Evolutionary conservation across 2,797 vertebrate genomes (phyloP).

Genomic region (Borostomias antarcticus): DNA sequence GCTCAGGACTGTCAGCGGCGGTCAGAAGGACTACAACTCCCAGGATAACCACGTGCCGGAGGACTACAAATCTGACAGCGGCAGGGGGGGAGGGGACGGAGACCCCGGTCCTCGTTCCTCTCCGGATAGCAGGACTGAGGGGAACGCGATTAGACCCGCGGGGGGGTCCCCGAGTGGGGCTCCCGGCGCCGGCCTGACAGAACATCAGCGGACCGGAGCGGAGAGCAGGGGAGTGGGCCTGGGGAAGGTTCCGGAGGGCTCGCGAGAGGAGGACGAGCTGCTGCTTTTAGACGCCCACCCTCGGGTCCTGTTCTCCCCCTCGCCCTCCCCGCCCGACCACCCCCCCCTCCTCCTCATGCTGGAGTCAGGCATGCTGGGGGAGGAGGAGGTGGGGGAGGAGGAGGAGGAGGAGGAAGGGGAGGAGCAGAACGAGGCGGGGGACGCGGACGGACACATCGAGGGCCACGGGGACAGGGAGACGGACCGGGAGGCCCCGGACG

Average conservation of each 20-base stretch:
- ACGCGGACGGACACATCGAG: slow-evolving; percentile 51
- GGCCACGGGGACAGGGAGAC: slow-evolving; percentile 64
- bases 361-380: slow-evolving; percentile 67
- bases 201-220: too few relatives aligned
- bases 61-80: slow-evolving; percentile 49
- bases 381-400: slow-evolving; percentile 35
- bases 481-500: slow-evolving; percentile 46
- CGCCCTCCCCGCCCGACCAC: slow-evolving; percentile 67
- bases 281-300: slow-evolving; percentile 77
- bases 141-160: slow-evolving; percentile 6
- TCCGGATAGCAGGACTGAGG: background rate
- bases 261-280: slow-evolving; percentile 64
- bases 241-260: slow-evolving; percentile 32
- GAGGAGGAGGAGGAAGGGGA: slow-evolving; percentile 38
- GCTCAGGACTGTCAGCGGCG: slow-evolving; percentile 35
- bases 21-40: slow-evolving; percentile 31
- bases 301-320: slow-evolving; percentile 76
- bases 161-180: slow-evolving; percentile 21
- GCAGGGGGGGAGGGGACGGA: slow-evolving; percentile 28
- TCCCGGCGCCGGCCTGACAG: too few relatives aligned
- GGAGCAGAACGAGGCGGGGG: slow-evolving; percentile 36
- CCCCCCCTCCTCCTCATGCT: slow-evolving; percentile 76
- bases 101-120: slow-evolving; percentile 31
- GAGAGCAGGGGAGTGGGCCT: background rate
- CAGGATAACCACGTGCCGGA: slow-evolving; percentile 43